Conservation (phyloP, 2,888 invertebrate species). For the Clepsis dumicolana region DNA sequence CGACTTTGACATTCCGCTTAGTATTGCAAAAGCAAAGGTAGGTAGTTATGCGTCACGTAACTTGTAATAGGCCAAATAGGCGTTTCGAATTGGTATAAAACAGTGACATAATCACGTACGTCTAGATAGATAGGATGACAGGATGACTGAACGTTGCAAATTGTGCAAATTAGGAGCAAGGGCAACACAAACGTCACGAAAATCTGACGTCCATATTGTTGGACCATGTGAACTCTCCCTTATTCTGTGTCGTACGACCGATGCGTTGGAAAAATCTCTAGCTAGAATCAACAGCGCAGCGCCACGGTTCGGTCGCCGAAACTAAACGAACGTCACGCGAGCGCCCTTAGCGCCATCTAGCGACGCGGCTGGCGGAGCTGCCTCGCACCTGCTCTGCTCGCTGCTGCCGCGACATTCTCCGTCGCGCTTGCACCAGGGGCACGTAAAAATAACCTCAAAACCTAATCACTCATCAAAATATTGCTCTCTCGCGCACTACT, state of each 20-base stretch:
- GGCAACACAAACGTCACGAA: not conserved
- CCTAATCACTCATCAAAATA: conserved; percentile 74
- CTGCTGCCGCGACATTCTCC: conserved; percentile 68
- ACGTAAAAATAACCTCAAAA: conserved; percentile 85
- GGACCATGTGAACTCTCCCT: conserved; percentile 67
- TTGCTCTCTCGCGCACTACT: conserved; percentile 64
- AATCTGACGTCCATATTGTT: conserved; percentile 16
- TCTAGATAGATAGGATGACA: not conserved
- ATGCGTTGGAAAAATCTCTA: conserved; percentile 84
- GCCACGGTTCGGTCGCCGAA: conserved; percentile 81
- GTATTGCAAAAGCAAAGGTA: not conserved
- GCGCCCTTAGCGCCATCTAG: conserved; percentile 73
- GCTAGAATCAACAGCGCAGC: conserved; percentile 82
- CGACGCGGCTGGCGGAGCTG: conserved; percentile 53
- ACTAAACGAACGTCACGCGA: conserved; percentile 76
- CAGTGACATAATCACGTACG: conserved; percentile 2
- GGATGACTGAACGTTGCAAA: not conserved
- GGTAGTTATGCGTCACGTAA: not conserved
- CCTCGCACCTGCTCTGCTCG: conserved; percentile 69
- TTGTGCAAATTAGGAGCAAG: not conserved
- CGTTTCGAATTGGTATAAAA: not conserved
- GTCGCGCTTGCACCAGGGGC: conserved; percentile 83
- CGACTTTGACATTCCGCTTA: conserved; percentile 1
- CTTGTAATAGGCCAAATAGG: not conserved
- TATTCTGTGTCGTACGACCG: conserved; percentile 70